Evolutionary conservation across 1,140 invertebrate genomes (phyloP).

Genomic region (Drosophila athabasca): DNA sequence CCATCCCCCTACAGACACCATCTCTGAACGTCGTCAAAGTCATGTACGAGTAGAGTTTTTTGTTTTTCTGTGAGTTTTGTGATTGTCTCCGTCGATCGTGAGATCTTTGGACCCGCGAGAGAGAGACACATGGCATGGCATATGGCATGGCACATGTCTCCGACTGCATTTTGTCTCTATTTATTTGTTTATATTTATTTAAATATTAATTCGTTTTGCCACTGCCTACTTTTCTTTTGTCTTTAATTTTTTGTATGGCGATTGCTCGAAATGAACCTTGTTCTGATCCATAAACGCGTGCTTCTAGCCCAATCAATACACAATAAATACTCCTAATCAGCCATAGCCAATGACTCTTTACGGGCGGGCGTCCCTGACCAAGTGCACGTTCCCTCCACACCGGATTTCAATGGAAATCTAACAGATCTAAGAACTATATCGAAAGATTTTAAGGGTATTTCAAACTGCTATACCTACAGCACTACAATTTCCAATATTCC

Average conservation of each 20-base stretch:
- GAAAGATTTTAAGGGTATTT: no score
- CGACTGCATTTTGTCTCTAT: conserved; percentile 55
- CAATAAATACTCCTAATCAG: conserved; percentile 15
- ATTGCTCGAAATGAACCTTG: conserved; percentile 34
- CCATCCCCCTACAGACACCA: conserved; percentile 12
- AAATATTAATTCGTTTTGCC: conserved; percentile 13
- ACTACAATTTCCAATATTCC: no score
- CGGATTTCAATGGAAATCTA: neutral
- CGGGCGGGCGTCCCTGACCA: conserved; percentile 49
- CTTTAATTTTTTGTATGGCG: conserved; percentile 36
- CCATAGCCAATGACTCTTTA: conserved; percentile 29
- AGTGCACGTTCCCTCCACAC: conserved; percentile 57
- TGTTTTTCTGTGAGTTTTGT: conserved; percentile 9
- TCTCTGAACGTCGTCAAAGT: conserved; percentile 43
- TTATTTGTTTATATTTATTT: conserved; percentile 48
- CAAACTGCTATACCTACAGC: no score
- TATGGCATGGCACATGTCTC: conserved; percentile 55
- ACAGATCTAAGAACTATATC: no score
- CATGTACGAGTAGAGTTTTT: conserved; percentile 39
- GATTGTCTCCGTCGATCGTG: conserved; percentile 54
- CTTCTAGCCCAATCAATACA: conserved; percentile 35
- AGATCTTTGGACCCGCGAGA: conserved; percentile 35
- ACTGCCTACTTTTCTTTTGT: conserved; percentile 20
- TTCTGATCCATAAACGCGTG: conserved; percentile 36
- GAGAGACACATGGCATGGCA: neutral